Evolutionary conservation across 2,797 vertebrate species (phyloP).

Genomic region (Myripristis jacobus): DNA sequence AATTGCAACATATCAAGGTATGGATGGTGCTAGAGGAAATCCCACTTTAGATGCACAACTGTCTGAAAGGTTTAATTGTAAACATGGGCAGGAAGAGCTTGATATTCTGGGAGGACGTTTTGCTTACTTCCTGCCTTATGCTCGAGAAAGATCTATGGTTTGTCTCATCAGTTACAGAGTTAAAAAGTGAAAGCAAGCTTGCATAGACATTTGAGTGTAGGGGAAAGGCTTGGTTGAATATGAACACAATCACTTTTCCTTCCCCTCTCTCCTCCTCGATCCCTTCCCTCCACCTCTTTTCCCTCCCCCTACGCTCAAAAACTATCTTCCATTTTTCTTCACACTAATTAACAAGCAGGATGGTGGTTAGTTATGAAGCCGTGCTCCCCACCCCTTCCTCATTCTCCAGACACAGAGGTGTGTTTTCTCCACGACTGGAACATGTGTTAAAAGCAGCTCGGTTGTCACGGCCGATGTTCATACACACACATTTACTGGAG

Average conservation of each 20-base stretch:
- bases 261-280: conserved; percentile 58
- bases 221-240: conserved; percentile 55
- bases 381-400: conserved; percentile 66
- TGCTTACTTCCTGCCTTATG: too few relatives aligned
- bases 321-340: conserved; percentile 61
- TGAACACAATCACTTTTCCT: conserved; percentile 45
- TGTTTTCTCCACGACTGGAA: conserved; percentile 61
- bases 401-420: conserved; percentile 66
- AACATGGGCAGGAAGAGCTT: too few relatives aligned
- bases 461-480: conserved; percentile 47
- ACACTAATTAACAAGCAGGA: conserved; percentile 77
- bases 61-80: too few relatives aligned
- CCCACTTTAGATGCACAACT: too few relatives aligned
- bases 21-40: too few relatives aligned
- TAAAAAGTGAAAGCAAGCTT: conserved; percentile 38
- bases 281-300: conserved; percentile 36
- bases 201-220: conserved; percentile 39
- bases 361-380: conserved; percentile 77
- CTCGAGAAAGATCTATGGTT: too few relatives aligned
- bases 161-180: neutral
- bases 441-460: conserved; percentile 76
- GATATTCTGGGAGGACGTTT: too few relatives aligned
- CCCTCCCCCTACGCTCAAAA: conserved; percentile 46
- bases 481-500: conserved; percentile 30
- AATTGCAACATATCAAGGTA: too few relatives aligned